Percentiles rank a stretch among this genome's conserved stretches.
phyloP scores from a whole-genome alignment of 2,888 invertebrate genomes.

The Julus scandinavius region DNA sequence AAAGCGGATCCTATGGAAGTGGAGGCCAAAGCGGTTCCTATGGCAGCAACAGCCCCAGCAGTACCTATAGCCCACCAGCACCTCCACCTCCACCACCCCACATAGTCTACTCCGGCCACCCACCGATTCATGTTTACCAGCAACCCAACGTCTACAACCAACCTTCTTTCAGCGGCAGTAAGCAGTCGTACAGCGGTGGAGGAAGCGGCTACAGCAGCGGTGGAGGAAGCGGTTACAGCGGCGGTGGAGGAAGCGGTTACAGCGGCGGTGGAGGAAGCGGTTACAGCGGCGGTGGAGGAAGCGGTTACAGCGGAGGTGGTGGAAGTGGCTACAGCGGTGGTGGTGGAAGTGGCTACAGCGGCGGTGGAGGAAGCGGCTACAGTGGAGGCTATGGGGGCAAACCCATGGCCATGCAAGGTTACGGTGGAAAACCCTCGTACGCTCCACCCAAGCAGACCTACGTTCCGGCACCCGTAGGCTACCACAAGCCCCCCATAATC shows the following conservation, averaged over 20 bases:
- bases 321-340: conserved; percentile 27
- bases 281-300: conserved; percentile 17
- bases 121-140: conserved; percentile 65
- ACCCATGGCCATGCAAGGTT: conserved; percentile 50
- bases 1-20: conserved; percentile 50
- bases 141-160: conserved; percentile 60
- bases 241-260: conserved; percentile 26
- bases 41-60: conserved; percentile 2
- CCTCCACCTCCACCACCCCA: conserved; percentile 60
- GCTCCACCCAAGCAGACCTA: conserved; percentile 59
- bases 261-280: conserved; percentile 31
- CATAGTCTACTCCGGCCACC: conserved; percentile 64
- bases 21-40: neutral
- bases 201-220: conserved; percentile 1
- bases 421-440: conserved; percentile 55
- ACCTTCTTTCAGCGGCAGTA: conserved; percentile 59
- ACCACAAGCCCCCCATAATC: conserved; percentile 65
- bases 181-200: conserved; percentile 57
- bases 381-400: conserved; percentile 53
- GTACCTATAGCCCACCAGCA: neutral
- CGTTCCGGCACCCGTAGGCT: conserved; percentile 62
- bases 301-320: conserved; percentile 45
- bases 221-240: conserved; percentile 22
- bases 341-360: neutral
- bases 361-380: conserved; percentile 23